Conservation (phyloP, 2,888 invertebrate genomes). For the Cheilosia scutellata region DNA sequence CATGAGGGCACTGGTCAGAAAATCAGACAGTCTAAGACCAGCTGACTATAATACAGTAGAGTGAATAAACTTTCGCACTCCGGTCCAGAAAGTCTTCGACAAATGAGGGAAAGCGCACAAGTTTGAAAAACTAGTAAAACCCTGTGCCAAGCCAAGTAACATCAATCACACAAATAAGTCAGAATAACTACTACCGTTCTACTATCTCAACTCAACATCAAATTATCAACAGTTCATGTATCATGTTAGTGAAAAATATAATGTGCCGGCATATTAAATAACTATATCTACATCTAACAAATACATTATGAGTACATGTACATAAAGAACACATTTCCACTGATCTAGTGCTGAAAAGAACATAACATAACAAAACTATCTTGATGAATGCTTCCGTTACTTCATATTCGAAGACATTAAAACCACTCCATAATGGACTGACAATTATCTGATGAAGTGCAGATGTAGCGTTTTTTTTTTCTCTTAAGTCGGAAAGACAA, state of each 20-base stretch:
- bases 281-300: background rate
- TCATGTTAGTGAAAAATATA: background rate
- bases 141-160: no score
- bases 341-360: background rate
- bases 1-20: no score
- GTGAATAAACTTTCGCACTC: no score
- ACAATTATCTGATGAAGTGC: slow-evolving; percentile 67
- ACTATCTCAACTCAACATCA: background rate
- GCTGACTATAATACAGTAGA: no score
- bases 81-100: no score
- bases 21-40: no score
- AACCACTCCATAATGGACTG: slow-evolving; percentile 46
- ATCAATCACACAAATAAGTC: no score
- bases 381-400: slow-evolving; percentile 45
- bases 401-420: slow-evolving; percentile 35
- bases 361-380: background rate
- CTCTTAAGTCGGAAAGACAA: slow-evolving; percentile 4
- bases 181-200: background rate
- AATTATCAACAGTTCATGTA: background rate
- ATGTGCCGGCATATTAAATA: background rate
- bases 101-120: no score
- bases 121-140: no score
- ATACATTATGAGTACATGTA: background rate
- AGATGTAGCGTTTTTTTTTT: slow-evolving; percentile 10
- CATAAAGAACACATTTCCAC: background rate